Conservation (phyloP, 2,888 invertebrate genomes). For the Heliconius erato region DNA sequence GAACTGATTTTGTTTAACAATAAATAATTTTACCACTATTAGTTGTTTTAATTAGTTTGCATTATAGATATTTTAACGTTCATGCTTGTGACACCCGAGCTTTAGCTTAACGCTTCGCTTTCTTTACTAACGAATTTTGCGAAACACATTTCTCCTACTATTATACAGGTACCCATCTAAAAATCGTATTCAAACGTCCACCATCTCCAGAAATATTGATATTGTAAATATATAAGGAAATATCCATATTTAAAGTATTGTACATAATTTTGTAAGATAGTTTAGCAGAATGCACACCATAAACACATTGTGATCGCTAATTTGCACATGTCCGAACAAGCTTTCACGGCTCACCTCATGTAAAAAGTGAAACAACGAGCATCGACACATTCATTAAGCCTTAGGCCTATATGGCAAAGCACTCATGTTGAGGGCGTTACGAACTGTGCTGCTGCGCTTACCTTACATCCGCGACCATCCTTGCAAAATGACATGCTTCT, state of each 20-base stretch:
- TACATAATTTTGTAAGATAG: slow-evolving; percentile 24
- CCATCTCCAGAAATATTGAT: neutral
- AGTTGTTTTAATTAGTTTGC: slow-evolving; percentile 81
- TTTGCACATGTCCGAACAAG: slow-evolving; percentile 54
- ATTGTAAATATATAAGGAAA: slow-evolving; percentile 16
- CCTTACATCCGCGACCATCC: slow-evolving; percentile 64
- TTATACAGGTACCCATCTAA: slow-evolving; percentile 1
- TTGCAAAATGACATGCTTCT: slow-evolving; percentile 61
- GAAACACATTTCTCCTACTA: slow-evolving; percentile 5
- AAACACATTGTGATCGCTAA: slow-evolving; percentile 50
- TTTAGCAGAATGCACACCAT: slow-evolving; percentile 46
- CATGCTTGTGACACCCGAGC: slow-evolving; percentile 75
- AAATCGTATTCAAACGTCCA: neutral
- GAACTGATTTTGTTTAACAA: slow-evolving; percentile 84
- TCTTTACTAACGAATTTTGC: slow-evolving; percentile 62
- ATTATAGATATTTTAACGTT: slow-evolving; percentile 68
- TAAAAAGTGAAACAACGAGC: slow-evolving; percentile 66
- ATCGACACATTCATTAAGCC: slow-evolving; percentile 54
- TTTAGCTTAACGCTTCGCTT: slow-evolving; percentile 79
- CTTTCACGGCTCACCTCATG: slow-evolving; percentile 76
- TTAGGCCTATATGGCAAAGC: slow-evolving; percentile 68
- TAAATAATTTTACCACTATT: slow-evolving; percentile 79
- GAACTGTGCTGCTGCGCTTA: slow-evolving; percentile 58
- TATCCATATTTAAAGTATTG: neutral
- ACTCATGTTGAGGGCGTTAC: slow-evolving; percentile 67